These are phyloP conservation scores for Trichonephila clavata DNA, from an alignment of 1,140 invertebrate species.

Conservation along the genomic window DNA sequence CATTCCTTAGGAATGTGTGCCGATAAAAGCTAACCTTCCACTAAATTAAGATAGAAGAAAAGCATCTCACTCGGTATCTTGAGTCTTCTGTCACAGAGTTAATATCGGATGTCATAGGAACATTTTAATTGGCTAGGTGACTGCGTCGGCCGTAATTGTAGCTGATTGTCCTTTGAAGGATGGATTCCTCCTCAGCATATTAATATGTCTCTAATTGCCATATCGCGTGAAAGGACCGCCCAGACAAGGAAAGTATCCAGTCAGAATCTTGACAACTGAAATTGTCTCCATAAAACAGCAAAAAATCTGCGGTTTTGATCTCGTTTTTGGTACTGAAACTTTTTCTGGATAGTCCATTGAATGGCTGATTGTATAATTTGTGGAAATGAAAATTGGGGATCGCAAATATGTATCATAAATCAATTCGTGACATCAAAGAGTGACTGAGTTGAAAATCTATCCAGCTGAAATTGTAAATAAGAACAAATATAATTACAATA, in stretches of 20 bases:
- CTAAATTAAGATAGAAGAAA: not conserved
- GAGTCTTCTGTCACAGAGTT: not conserved
- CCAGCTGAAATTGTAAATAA: too few relatives aligned
- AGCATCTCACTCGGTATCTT: not conserved
- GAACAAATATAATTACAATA: too few relatives aligned
- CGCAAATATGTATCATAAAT: too few relatives aligned
- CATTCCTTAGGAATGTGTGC: not conserved
- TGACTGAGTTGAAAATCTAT: too few relatives aligned
- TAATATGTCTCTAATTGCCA: not conserved
- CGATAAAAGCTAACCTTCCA: not conserved
- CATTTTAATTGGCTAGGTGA: not conserved
- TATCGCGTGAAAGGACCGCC: constrained; percentile 40
- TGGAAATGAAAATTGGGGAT: too few relatives aligned
- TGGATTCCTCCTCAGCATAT: not conserved
- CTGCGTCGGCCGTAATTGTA: not conserved
- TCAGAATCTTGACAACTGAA: constrained; percentile 4
- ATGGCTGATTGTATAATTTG: not conserved
- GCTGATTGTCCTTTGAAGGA: not conserved
- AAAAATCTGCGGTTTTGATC: constrained; percentile 2
- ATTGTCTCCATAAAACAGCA: constrained; percentile 14
- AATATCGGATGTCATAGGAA: not conserved
- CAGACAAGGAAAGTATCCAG: not conserved
- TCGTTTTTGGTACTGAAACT: not conserved
- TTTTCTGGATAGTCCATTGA: not conserved
- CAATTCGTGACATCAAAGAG: too few relatives aligned